Base-by-base conservation (phyloP, 1,140 invertebrate species). In the Drosophila ercepeae region DNA sequence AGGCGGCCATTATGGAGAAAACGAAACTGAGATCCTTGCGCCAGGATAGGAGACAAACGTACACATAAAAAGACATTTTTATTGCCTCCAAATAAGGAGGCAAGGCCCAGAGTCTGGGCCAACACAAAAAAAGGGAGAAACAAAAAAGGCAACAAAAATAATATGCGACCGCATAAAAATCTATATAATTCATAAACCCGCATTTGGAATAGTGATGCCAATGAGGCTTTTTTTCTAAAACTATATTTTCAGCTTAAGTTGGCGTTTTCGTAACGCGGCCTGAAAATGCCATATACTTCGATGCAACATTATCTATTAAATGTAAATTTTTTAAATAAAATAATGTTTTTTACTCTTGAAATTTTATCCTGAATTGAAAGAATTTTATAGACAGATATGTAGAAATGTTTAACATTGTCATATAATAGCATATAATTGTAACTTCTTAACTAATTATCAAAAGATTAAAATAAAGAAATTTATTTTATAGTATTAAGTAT, bases 151-250 rank as follows among this genome's bases (percentile, higher is more conserved):
- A 55, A 86, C 77, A 74, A 88, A 81, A 86, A 88, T 86, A 86
- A 82, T 86, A 88, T 86, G 82, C 82, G 82, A 82, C 77, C 82
- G 82, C 77, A 86, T 86, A 88, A 86, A 86, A 86, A 86, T 86
- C 77, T 82, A 88, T 86, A 86, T 86, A 86, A 86, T 86, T 86
- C 81, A 86, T 86, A 86, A 86, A 78, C 73, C 50, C 72, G 63
- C 71, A 77, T 29, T 29, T 6, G 9, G 39, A n/a, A 3, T n/a
- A 64, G 60, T 61, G 60, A 9, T 64, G 60, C 2, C 16, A 6
- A 3, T 8, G 4, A 16, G 9, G 29, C 18, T 1, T 64, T 39
- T 48, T 34, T 21, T 2, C 8, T 7, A 11, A 2, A 7, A 16
- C 1, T 39, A 14, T 16, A 14, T 39, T 39, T 39, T 39, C 4